phyloP scores from a whole-genome alignment of 2,888 invertebrate species.

The Dicranocentrus wangi region DNA sequence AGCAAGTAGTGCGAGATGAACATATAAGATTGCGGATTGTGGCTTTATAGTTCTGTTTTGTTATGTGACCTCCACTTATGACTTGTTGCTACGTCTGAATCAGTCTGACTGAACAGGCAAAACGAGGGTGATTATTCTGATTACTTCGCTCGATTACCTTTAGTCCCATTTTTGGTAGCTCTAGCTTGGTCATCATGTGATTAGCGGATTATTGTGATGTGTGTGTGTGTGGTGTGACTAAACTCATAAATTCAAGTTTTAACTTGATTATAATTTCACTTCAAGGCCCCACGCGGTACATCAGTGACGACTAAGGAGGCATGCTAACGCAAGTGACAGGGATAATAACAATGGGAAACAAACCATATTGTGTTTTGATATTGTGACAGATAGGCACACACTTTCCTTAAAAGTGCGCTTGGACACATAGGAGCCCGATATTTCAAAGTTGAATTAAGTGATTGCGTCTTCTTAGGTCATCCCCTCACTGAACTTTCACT shows the following conservation, averaged over 20 bases:
- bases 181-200: background rate
- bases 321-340: background rate
- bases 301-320: background rate
- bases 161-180: background rate
- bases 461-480: too few species aligned
- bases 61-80: slow-evolving; percentile 40
- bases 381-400: background rate
- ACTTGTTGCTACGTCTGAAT: slow-evolving; percentile 15
- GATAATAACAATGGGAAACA: too few species aligned
- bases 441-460: too few species aligned
- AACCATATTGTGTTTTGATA: background rate
- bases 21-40: background rate
- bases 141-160: background rate
- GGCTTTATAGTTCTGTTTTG: background rate
- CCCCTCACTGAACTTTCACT: too few species aligned
- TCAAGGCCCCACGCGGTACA: background rate
- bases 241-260: slow-evolving; percentile 1
- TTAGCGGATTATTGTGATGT: slow-evolving; percentile 3
- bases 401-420: too few species aligned
- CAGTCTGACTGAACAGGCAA: slow-evolving; percentile 7
- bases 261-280: background rate
- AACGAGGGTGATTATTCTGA: background rate
- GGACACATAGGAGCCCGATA: too few species aligned
- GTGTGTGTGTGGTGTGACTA: slow-evolving; percentile 11
- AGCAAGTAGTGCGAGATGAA: background rate